These are phyloP conservation scores for Chrysolina americana DNA, from an alignment of 2,888 invertebrate genomes.

Conservation along the genomic window DNA sequence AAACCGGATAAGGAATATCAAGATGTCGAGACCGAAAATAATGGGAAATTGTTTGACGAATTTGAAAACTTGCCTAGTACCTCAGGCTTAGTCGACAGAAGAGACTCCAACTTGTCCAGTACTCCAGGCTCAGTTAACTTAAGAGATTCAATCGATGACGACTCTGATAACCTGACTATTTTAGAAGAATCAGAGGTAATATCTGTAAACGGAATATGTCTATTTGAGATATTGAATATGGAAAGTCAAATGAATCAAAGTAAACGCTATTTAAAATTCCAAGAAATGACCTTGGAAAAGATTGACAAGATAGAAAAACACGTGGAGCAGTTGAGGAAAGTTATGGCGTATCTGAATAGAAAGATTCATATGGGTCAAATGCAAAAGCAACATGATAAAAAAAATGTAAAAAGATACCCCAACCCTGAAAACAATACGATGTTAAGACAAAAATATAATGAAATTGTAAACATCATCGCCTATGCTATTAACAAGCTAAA, in stretches of 20 bases:
- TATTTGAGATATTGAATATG: not conserved
- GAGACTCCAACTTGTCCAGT: too few species aligned
- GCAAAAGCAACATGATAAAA: constrained; percentile 1
- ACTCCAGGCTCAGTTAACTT: too few species aligned
- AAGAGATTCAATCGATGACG: too few species aligned
- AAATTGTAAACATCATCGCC: constrained; percentile 27
- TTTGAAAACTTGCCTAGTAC: too few species aligned
- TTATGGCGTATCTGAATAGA: constrained; percentile 14
- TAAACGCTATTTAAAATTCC: constrained; percentile 7
- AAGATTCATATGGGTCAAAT: not conserved
- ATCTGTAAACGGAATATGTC: not conserved
- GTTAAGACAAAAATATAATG: constrained; percentile 5
- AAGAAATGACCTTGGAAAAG: constrained; percentile 27
- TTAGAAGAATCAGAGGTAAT: too few species aligned
- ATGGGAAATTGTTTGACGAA: too few species aligned
- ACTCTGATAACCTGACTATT: too few species aligned
- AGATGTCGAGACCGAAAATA: too few species aligned
- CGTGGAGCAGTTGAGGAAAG: constrained; percentile 27
- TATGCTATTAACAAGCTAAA: constrained; percentile 28
- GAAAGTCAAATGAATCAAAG: not conserved
- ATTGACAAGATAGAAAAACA: constrained; percentile 32
- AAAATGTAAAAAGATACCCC: not conserved
- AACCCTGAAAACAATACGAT: not conserved
- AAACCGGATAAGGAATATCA: too few species aligned
- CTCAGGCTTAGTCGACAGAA: too few species aligned